These are phyloP conservation scores for Zaprionus nigranus DNA, from an alignment of 1,140 invertebrate species.

Conservation along the genomic window DNA sequence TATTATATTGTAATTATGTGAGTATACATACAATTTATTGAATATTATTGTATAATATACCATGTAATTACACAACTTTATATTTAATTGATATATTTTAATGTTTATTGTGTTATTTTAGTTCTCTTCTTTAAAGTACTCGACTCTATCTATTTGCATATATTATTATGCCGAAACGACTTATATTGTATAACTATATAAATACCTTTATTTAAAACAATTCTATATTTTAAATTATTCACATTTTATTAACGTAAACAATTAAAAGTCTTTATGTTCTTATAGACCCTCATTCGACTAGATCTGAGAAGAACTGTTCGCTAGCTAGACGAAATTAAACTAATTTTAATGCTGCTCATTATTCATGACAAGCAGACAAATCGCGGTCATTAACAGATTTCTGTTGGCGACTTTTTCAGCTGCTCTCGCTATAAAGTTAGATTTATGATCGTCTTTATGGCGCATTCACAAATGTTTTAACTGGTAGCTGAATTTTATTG, in stretches of 20 bases:
- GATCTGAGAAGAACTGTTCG: background rate
- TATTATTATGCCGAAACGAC: too few relatives aligned
- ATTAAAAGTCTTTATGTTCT: background rate
- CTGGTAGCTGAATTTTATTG: background rate
- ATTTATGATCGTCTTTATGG: background rate
- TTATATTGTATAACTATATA: too few relatives aligned
- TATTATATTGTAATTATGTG: too few relatives aligned
- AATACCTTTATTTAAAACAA: background rate
- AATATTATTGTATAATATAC: too few relatives aligned
- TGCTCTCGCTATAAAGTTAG: background rate
- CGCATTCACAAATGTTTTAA: background rate
- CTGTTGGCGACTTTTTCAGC: constrained; percentile 1
- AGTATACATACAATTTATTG: too few relatives aligned
- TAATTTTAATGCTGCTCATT: background rate
- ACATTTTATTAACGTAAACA: background rate
- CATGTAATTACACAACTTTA: too few relatives aligned
- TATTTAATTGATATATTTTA: too few relatives aligned
- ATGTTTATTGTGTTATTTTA: too few relatives aligned
- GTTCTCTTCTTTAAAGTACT: too few relatives aligned
- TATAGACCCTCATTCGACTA: background rate
- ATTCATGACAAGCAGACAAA: constrained; percentile 1
- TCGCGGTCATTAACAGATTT: constrained; percentile 2
- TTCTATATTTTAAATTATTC: background rate
- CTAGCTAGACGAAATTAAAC: background rate
- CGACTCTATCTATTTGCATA: too few relatives aligned